Evolutionary conservation across 2,888 invertebrate species (phyloP).

Genomic region (Acleris holmiana): DNA sequence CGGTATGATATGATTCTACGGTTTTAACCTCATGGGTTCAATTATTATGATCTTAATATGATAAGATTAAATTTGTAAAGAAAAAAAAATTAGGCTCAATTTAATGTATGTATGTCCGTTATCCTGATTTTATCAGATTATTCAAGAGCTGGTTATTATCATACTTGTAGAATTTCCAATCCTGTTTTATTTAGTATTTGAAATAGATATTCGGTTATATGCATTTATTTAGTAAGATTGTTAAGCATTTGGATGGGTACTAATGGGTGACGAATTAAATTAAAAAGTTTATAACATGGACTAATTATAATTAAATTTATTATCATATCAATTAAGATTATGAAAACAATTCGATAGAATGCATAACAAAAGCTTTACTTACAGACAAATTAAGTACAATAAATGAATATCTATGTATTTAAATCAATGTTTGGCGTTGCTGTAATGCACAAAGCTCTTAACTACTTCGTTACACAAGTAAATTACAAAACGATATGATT

Average conservation of each 20-base stretch:
- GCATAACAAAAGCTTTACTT: conserved; percentile 52
- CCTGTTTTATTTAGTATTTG: conserved; percentile 3
- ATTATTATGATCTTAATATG: conserved; percentile 42
- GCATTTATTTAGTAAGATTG: conserved; percentile 14
- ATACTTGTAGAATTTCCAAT: not conserved
- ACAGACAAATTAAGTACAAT: conserved; percentile 53
- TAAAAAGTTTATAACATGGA: conserved; percentile 13
- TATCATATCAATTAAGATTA: conserved; percentile 21
- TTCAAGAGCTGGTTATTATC: not conserved
- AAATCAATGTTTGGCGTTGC: conserved; percentile 62
- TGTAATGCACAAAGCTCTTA: conserved; percentile 72
- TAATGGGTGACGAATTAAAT: conserved; percentile 25
- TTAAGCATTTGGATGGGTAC: conserved; percentile 12
- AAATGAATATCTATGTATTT: conserved; percentile 49
- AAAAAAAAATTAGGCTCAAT: not conserved
- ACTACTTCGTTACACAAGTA: conserved; percentile 73
- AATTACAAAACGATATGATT: conserved; percentile 83
- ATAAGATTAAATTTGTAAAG: not conserved
- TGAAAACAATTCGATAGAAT: conserved; percentile 44
- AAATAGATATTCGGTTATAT: not conserved
- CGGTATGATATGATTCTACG: conserved; percentile 77
- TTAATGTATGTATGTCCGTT: not conserved
- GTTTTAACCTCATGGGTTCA: conserved; percentile 57
- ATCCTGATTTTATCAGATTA: not conserved
- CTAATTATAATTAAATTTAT: conserved; percentile 16